A percentile compares a stretch with the other conserved stretches of the same genome.
Evolutionary conservation across 2,113 vertebrate species (phyloP).

Genomic region (Colossoma macropomum): DNA sequence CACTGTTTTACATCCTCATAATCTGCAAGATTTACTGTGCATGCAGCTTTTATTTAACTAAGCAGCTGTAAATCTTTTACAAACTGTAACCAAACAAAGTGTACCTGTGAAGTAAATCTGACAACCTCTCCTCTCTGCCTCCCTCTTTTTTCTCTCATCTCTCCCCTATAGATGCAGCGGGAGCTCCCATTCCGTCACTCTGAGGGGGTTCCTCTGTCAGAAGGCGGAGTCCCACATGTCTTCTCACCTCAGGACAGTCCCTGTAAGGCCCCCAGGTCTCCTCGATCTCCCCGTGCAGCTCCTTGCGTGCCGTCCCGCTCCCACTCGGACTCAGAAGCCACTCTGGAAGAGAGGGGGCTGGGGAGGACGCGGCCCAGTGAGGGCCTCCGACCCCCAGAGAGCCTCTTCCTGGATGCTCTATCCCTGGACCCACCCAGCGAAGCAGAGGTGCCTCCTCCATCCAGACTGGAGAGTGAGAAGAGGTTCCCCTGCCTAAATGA

Average conservation of each 20-base stretch:
- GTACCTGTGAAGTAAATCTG: neutral
- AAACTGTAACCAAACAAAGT: neutral
- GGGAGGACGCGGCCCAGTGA: conserved; percentile 80
- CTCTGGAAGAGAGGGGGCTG: conserved; percentile 76
- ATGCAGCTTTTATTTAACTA: too few relatives aligned
- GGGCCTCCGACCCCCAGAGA: conserved; percentile 81
- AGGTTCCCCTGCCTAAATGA: conserved; percentile 82
- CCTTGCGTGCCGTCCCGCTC: conserved; percentile 65
- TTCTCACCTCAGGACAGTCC: conserved; percentile 78
- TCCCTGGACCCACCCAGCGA: conserved; percentile 84
- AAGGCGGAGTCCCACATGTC: conserved; percentile 67
- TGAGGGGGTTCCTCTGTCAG: conserved; percentile 64
- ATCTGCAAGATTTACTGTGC: too few relatives aligned
- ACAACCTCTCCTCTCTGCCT: neutral
- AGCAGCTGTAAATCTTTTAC: neutral
- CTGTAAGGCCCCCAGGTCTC: conserved; percentile 56
- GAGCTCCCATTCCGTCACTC: conserved; percentile 75
- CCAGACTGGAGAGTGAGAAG: conserved; percentile 81
- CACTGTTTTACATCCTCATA: too few relatives aligned
- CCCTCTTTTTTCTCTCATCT: too few relatives aligned
- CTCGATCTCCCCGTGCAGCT: conserved; percentile 60
- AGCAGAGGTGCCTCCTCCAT: conserved; percentile 77
- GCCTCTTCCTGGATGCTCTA: conserved; percentile 88
- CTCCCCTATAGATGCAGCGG: conserved; percentile 82
- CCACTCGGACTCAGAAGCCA: conserved; percentile 82